Evolutionary conservation across 2,797 vertebrate genomes (phyloP), one percentile per base, ranked within the genome.

Genomic region (Coregonus suidteri): DNA sequence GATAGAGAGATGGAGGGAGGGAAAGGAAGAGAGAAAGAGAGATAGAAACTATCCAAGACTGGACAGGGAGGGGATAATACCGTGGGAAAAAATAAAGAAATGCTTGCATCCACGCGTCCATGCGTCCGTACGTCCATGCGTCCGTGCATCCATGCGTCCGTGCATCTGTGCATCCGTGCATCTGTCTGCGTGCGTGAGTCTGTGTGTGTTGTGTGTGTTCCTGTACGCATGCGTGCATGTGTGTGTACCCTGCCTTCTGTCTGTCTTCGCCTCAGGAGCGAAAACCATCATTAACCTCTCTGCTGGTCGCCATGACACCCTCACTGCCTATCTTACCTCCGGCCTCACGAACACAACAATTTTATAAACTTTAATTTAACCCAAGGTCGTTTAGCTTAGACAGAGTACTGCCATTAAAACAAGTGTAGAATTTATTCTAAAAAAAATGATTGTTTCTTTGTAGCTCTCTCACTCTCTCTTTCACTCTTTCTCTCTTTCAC

Each of bases 251-350:
- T 82, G 87, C 87, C 34, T 4, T 71, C 35, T 67, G 25, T 51
- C 30, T 51, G 74, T 88, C 82, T 79, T 71, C 4, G 83, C 90
- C 83, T 89, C 76, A 6, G 86, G 85, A 89, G 77, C 85, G 79
- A 88, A 85, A 89, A 84, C 80, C 86, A 86, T 93, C 87, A 91
- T 92, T 93, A 92, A 92, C 91, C 88, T 89, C 91, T 81, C 84
- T 41, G 81, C 79, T 67, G 83, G 91, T 84, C 83, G 87, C 80
- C 79, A 56, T 81, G 89, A 86, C 89, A 87, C 37, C 75, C 77
- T 80, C 78, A 77, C 66, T 81, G 87, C 86, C 88, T 71, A 90
- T 90, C 89, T 91, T 88, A 81, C 79, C 80, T 76, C 52, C 34
- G 34, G 41, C 41, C 41, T 2, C 2, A 47, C 7, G 41, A 47